Conservation (phyloP, 30 jellyfish, hydroid and myxozoan genomes). For the Sanderia malayensis region DNA sequence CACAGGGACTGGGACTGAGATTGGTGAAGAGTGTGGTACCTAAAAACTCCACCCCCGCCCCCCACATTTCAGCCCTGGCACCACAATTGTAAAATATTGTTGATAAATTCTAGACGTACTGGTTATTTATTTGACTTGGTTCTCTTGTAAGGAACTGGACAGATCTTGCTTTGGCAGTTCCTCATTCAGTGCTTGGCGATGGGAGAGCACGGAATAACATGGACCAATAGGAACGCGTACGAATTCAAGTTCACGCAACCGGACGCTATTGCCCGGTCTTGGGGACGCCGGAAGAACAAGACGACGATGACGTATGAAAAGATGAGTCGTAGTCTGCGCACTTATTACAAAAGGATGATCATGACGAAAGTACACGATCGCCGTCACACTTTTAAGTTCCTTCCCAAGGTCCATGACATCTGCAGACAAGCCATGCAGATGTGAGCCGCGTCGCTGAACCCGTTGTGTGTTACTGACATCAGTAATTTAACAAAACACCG, state of each 20-base stretch:
- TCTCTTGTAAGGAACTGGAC: conserved; percentile 39
- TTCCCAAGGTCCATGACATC: conserved; percentile 10
- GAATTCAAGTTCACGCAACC: conserved; percentile 59
- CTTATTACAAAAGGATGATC: conserved; percentile 31
- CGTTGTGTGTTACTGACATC: no score
- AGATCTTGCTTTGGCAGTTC: conserved; percentile 50
- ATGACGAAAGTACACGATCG: conserved; percentile 48
- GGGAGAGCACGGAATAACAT: conserved; percentile 39
- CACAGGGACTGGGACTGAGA: no score
- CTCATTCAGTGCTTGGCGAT: conserved; percentile 27
- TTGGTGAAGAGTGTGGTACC: no score
- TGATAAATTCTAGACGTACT: no score
- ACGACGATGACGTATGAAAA: conserved; percentile 54
- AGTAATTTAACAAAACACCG: not conserved
- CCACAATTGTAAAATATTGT: no score
- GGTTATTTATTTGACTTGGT: no score
- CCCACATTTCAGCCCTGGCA: no score
- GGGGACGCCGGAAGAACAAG: conserved; percentile 53
- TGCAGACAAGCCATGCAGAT: conserved; percentile 23
- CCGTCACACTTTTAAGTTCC: conserved; percentile 39
- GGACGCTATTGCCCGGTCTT: conserved; percentile 45
- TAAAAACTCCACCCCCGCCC: no score
- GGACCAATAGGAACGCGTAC: conserved; percentile 40
- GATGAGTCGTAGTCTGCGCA: conserved; percentile 54
- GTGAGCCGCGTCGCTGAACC: not conserved